phyloP scores from a whole-genome alignment of 2,113 vertebrate species.

The Proteles cristata region DNA sequence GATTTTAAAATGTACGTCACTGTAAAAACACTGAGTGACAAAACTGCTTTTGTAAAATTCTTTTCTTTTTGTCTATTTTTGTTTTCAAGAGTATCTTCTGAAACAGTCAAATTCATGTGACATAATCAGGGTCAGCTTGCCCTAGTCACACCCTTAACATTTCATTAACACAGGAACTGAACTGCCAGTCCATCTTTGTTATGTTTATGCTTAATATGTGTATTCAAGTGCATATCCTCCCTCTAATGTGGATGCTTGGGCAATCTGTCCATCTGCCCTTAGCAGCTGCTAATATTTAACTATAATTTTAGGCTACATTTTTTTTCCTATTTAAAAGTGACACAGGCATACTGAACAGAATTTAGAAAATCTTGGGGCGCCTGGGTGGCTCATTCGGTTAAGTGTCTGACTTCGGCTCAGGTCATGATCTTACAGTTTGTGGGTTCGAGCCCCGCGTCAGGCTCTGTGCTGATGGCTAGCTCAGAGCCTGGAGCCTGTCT shows the following conservation, averaged over 20 bases:
- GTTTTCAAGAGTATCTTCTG: constrained; percentile 13
- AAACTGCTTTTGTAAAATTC: neutral
- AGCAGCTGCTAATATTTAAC: constrained; percentile 43
- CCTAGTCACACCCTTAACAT: neutral
- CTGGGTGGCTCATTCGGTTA: too few relatives aligned
- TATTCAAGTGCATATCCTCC: neutral
- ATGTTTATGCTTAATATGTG: neutral
- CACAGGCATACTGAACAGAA: constrained; percentile 22
- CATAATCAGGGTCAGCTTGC: neutral
- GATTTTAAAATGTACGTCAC: neutral
- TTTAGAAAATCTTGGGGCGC: neutral
- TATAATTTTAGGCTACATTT: constrained; percentile 23
- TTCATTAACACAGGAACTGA: constrained; percentile 17
- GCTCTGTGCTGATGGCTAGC: too few relatives aligned
- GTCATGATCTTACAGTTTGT: too few relatives aligned
- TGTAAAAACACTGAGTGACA: neutral
- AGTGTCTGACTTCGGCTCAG: too few relatives aligned
- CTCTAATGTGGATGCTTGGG: neutral
- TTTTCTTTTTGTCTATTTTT: constrained; percentile 17
- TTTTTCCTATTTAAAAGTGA: constrained; percentile 18
- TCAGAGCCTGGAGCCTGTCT: too few relatives aligned
- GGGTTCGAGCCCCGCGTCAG: too few relatives aligned
- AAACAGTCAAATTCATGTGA: constrained; percentile 26
- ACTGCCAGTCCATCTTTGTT: neutral
- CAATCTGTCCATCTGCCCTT: neutral